phyloP scores from a whole-genome alignment of 2,888 invertebrate genomes.

The Lasius platythorax region DNA sequence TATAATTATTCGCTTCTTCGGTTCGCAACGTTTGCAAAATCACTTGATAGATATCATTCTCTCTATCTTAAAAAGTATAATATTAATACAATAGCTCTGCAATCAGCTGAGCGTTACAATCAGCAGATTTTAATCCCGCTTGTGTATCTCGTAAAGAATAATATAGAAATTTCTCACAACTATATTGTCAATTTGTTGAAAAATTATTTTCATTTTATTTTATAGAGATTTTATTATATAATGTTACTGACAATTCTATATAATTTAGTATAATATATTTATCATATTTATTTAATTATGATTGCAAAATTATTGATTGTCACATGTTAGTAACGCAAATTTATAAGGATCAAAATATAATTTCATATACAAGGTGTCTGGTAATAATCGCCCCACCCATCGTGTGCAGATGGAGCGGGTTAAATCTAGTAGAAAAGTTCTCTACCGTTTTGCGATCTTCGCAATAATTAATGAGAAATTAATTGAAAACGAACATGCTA shows the following conservation, averaged over 20 bases:
- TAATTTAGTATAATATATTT: not conserved
- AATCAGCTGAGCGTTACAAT: not conserved
- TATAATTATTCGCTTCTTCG: slow-evolving; percentile 70
- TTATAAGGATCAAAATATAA: slow-evolving; percentile 1
- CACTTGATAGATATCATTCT: slow-evolving; percentile 54
- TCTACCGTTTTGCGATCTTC: no score
- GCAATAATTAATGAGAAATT: no score
- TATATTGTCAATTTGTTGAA: not conserved
- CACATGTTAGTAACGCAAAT: not conserved
- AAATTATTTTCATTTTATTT: not conserved
- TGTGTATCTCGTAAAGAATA: not conserved
- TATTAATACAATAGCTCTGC: not conserved
- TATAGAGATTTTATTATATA: not conserved
- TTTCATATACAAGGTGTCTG: not conserved
- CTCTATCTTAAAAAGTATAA: not conserved
- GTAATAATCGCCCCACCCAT: no score
- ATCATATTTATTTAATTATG: slow-evolving; percentile 1
- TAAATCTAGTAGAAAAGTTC: no score
- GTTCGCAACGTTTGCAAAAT: slow-evolving; percentile 56
- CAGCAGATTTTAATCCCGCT: not conserved
- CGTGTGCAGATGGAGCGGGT: no score
- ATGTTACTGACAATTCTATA: not conserved
- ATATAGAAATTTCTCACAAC: not conserved
- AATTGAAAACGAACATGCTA: no score
- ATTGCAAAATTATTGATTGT: not conserved